Percentiles rank a stretch among this genome's conserved stretches.
phyloP scores from a whole-genome alignment of 2,888 invertebrate genomes.

The Lutraria lutraria region DNA sequence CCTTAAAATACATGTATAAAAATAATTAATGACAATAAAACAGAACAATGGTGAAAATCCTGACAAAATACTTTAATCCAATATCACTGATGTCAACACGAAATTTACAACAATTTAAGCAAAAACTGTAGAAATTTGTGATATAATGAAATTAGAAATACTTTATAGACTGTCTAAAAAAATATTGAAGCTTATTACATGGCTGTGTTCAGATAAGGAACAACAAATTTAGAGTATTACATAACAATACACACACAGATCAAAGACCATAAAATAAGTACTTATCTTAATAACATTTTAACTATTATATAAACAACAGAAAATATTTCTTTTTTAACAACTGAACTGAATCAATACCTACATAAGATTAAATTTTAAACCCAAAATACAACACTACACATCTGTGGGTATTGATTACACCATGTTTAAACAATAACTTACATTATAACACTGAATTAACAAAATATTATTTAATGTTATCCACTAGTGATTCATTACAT shows the following conservation, averaged over 20 bases:
- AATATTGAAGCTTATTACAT: not conserved
- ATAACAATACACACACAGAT: not conserved
- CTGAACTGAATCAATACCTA: not conserved
- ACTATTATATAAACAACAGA: not conserved
- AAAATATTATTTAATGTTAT: not conserved
- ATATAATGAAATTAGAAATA: not conserved
- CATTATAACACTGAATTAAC: not conserved
- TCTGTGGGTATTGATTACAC: not conserved
- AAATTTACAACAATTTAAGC: too few relatives aligned
- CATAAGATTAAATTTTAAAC: not conserved
- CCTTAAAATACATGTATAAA: too few relatives aligned
- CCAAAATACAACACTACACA: slow-evolving; percentile 10
- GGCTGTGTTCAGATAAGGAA: not conserved
- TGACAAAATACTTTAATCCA: too few relatives aligned
- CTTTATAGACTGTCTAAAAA: not conserved
- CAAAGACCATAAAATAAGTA: not conserved
- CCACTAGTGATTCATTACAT: not conserved
- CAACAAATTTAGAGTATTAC: not conserved
- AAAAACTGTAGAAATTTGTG: too few relatives aligned
- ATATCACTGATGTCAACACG: too few relatives aligned
- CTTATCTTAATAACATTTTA: not conserved
- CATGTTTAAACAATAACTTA: not conserved
- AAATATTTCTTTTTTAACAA: not conserved
- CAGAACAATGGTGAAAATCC: too few relatives aligned
- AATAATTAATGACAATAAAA: too few relatives aligned